Evolutionary conservation across 2,113 vertebrate genomes (phyloP), one percentile per base, ranked within the genome.

Genomic region (Hippopotamus amphibius): DNA sequence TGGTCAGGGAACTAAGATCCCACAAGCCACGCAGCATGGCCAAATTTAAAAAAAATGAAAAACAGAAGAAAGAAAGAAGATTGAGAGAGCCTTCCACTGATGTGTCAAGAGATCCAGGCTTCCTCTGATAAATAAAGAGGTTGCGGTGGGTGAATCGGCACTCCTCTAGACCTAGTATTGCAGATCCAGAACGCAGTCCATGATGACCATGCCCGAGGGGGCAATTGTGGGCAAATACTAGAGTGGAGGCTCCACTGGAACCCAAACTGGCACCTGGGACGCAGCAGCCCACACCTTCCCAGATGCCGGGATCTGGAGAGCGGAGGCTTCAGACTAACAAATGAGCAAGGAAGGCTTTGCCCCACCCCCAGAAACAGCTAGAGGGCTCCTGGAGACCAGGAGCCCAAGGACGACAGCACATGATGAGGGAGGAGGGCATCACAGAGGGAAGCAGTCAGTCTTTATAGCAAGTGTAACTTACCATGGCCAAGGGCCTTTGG

Each of bases 201-300:
- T 5, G 28, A 30, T 3, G 46, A 55, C 14, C 30, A 5, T 24
- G 57, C 21, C 76, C 5, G 0, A 43, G 26, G 0, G 48, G 53
- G 2, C n/a, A 50, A 55, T 1, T 30, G 79, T 5, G 21, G 82
- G 33, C 37, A 46, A 37, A 72, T 6, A n/a, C 74, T 55, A 11
- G 9, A 57, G 63, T 7, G 65, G 57, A 24, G 13, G 26, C 55
- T 82, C 55, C 12, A 2, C 8, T 22, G 1, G 59, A 37, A 30
- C 11, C 65, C 65, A 33, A 8, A n/a, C 82, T 41, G 19, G 43
- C 12, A 26, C 28, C 88, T 48, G 26, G 0, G 12, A 79, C 43
- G 24, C 0, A 19, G 87, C 41, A 68, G 50, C 77, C 74, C 17
- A 19, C 1, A 22, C 22, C 82, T 59, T 68, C 14, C 46, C 37